phyloP scores from a whole-genome alignment of 2,888 invertebrate genomes.

The Phorcus lineatus region DNA sequence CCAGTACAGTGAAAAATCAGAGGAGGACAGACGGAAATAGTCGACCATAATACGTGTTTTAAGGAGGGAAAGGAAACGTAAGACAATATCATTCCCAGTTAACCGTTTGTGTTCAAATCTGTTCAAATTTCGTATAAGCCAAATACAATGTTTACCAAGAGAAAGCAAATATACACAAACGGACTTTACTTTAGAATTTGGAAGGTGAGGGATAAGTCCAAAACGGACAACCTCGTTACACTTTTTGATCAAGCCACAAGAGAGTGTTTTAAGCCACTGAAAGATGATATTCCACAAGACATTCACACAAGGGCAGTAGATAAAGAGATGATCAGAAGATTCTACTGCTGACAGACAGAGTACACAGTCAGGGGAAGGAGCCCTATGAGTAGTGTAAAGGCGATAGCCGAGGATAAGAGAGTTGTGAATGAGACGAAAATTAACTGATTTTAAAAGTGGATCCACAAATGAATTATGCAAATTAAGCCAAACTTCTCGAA shows the following conservation, averaged over 20 bases:
- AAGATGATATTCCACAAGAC: neutral
- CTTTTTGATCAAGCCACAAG: neutral
- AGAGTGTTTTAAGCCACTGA: neutral
- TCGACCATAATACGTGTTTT: conserved; percentile 2
- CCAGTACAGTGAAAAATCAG: neutral
- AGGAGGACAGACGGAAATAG: neutral
- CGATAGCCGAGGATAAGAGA: neutral
- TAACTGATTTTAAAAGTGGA: neutral
- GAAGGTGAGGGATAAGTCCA: neutral
- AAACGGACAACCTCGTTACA: neutral
- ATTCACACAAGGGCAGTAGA: neutral
- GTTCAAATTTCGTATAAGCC: neutral
- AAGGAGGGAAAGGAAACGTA: neutral
- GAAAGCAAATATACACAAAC: neutral
- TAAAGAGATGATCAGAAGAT: neutral
- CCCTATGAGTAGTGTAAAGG: neutral
- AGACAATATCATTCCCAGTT: neutral
- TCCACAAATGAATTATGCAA: conserved; percentile 2
- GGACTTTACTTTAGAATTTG: neutral
- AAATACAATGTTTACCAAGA: neutral
- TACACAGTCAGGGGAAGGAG: neutral
- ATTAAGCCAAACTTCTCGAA: neutral
- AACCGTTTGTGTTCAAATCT: neutral
- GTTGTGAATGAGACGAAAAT: neutral
- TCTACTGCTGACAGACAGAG: neutral